phyloP scores from a whole-genome alignment of 2,888 invertebrate species.

The Malthinus seriepunctatus region DNA sequence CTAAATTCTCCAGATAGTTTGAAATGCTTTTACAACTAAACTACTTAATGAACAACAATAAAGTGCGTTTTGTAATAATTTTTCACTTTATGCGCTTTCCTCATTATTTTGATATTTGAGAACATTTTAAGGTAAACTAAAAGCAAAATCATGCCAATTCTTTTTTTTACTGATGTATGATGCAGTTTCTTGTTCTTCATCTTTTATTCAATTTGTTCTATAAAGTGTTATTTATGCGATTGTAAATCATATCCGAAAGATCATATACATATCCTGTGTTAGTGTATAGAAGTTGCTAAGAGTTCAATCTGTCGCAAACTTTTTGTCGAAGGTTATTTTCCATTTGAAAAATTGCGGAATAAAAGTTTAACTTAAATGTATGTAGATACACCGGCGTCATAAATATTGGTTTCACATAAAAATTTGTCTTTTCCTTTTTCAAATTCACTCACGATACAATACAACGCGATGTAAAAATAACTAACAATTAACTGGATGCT shows the following conservation, averaged over 20 bases:
- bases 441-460: no score
- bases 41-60: not conserved
- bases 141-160: conserved; percentile 24
- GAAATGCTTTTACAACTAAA: not conserved
- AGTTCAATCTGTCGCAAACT: not conserved
- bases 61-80: no score
- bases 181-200: conserved; percentile 20
- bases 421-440: no score
- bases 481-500: no score
- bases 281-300: conserved; percentile 13
- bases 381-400: no score
- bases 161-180: conserved; percentile 21
- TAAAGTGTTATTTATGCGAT: conserved; percentile 22
- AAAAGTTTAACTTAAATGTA: no score
- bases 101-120: no score
- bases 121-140: conserved; percentile 12
- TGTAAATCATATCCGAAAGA: conserved; percentile 18
- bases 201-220: conserved; percentile 25
- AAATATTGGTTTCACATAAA: no score
- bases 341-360: no score
- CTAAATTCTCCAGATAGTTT: conserved; percentile 1
- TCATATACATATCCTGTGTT: conserved; percentile 13
- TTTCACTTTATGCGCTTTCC: no score
- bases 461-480: no score
- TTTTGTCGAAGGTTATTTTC: no score